A percentile compares a stretch with the other conserved stretches of the same genome.
Evolutionary conservation across 2,888 invertebrate species (phyloP).

Genomic region (Acrocyrtus sp.): DNA sequence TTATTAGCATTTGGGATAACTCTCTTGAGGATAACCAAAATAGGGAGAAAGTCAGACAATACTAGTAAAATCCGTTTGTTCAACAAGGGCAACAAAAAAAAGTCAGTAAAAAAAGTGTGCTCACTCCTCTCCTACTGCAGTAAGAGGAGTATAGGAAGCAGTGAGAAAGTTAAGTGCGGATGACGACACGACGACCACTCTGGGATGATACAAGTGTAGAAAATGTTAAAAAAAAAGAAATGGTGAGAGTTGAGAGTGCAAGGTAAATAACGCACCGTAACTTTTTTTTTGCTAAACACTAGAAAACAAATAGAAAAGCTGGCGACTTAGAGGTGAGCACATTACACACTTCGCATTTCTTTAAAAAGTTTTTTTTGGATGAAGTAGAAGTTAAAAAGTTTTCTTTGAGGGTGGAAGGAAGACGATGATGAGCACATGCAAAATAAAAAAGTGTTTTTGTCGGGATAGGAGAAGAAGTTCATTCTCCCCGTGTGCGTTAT

Average conservation of each 20-base stretch:
- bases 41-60: slow-evolving; percentile 38
- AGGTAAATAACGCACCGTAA: not conserved
- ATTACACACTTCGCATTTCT: no score
- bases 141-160: not conserved
- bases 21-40: slow-evolving; percentile 36
- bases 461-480: no score
- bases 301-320: no score
- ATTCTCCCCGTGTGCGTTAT: not conserved
- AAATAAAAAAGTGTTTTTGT: no score
- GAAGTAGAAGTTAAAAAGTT: not conserved
- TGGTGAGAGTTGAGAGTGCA: not conserved
- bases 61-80: slow-evolving; percentile 42
- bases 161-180: slow-evolving; percentile 2
- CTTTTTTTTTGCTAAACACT: no score
- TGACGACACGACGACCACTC: slow-evolving; percentile 8
- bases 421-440: no score
- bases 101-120: not conserved
- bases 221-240: slow-evolving; percentile 5
- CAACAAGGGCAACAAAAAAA: slow-evolving; percentile 22
- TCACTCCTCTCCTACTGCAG: not conserved
- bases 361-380: no score
- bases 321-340: no score
- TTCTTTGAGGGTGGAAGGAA: not conserved
- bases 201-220: not conserved
- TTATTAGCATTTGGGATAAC: slow-evolving; percentile 32